Conservation (phyloP, 2,113 vertebrate species). For the Bucco capensis region DNA sequence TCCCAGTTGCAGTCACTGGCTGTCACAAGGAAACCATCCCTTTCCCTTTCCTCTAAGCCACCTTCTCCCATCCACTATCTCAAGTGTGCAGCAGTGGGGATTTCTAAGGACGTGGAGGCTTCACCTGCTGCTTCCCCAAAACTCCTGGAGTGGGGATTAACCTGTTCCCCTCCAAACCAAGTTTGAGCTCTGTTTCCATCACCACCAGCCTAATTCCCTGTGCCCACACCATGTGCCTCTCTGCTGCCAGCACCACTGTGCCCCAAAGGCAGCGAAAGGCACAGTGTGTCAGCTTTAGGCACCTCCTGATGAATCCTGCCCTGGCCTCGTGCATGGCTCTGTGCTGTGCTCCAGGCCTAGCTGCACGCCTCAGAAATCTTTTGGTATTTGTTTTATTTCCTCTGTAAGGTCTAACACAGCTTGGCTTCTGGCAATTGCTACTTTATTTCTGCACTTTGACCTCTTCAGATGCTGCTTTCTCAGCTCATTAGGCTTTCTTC, state of each 20-base stretch:
- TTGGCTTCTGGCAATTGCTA: conserved; percentile 22
- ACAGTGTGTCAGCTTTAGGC: rapidly evolving
- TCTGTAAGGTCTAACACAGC: background rate
- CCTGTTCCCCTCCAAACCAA: background rate
- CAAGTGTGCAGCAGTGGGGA: background rate
- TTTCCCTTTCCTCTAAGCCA: background rate
- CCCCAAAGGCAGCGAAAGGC: background rate
- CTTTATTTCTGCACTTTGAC: conserved; percentile 36
- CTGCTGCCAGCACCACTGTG: background rate
- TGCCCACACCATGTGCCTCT: background rate
- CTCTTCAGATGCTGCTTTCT: conserved; percentile 9
- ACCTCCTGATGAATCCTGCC: too few species aligned
- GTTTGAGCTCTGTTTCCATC: background rate
- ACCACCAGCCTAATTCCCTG: background rate
- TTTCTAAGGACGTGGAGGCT: background rate
- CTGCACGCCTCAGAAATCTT: background rate
- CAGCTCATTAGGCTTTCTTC: background rate
- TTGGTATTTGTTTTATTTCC: conserved; percentile 22
- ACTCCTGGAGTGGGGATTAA: background rate
- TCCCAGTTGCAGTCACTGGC: background rate
- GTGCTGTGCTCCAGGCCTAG: background rate
- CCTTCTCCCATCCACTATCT: background rate
- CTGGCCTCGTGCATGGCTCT: background rate
- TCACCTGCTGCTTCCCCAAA: background rate
- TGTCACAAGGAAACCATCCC: background rate